Base-by-base conservation (phyloP, 2,797 vertebrate genomes). In the Pangasius macronema region DNA sequence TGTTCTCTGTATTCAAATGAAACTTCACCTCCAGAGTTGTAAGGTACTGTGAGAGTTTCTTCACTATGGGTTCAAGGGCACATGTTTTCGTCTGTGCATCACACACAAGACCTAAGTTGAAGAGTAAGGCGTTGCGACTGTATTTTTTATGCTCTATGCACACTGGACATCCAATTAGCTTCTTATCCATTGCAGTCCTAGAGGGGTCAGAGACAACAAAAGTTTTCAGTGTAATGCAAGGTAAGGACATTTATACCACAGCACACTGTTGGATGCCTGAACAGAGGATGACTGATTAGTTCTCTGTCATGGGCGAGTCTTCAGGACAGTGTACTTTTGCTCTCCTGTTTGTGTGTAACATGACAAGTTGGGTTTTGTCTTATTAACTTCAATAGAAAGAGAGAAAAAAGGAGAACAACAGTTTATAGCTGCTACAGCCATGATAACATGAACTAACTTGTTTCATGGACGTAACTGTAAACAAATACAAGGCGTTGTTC, bases 61-160 rank as follows among this genome's bases (percentile, higher is more conserved):
- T 99, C 73, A 99, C 98, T 2, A 99, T 97, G 46, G 99, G 98
- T 91, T 99, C 99, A 0, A 99, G 96, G 0, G 97, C 96, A 68
- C 98, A 99, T 0, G 99, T 99, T 93, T 99, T 99, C 86, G 96
- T 96, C 89, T 96, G 96, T 14, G 98, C 97, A 2, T 99, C 97
- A 7, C 99, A 99, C 87, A 99, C 99, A 0, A 99, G 96, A 77
- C 98, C 99, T 49, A 99, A 94, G 92, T 99, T 99, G 93, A 99
- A 99, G 63, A 99, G 97, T 88, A 99, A 95, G 10, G 99, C 99
- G 0, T 99, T 99, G 33, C 98, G 93, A 89, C 97, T 98, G 92
- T 99, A 99, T 90, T 99, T 99, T 92, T 99, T 99, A 93, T 99
- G 97, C 89, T 99, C 99, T 0, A 99, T 99, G 93, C 99, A 99